Conservation (phyloP, 2,113 vertebrate genomes). For the Lanius collurio region DNA sequence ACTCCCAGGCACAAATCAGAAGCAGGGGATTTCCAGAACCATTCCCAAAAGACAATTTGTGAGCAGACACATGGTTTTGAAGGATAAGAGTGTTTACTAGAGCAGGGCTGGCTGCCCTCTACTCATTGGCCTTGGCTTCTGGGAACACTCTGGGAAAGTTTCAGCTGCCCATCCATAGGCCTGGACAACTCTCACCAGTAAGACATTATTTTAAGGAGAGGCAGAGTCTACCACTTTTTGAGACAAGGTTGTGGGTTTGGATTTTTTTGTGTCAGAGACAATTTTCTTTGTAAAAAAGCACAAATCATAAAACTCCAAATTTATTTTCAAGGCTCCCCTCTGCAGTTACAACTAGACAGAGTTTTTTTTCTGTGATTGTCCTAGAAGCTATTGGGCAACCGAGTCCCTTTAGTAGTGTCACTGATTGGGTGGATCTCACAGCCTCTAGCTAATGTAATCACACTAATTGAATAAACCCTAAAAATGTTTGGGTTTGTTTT, state of each 20-base stretch:
- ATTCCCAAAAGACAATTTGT: background rate
- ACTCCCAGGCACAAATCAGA: background rate
- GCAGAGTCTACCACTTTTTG: background rate
- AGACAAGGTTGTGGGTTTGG: background rate
- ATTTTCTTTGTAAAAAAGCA: background rate
- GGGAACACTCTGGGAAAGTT: background rate
- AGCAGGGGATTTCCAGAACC: slow-evolving; percentile 31
- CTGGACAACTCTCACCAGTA: background rate
- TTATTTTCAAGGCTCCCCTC: background rate
- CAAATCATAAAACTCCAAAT: background rate
- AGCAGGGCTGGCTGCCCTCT: background rate
- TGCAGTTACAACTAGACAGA: background rate
- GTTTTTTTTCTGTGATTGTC: background rate
- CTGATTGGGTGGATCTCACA: background rate
- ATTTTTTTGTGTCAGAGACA: background rate
- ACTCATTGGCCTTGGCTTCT: background rate
- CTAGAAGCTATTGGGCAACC: background rate
- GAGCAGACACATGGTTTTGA: background rate
- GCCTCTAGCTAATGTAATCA: background rate
- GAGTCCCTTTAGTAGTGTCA: background rate
- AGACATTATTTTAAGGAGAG: background rate
- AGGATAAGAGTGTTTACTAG: background rate
- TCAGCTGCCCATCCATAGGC: background rate
- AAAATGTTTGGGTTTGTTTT: background rate
- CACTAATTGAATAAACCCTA: background rate